These are phyloP conservation scores for Callyntrura guangdongensis DNA, from an alignment of 2,888 invertebrate species.

Conservation along the genomic window DNA sequence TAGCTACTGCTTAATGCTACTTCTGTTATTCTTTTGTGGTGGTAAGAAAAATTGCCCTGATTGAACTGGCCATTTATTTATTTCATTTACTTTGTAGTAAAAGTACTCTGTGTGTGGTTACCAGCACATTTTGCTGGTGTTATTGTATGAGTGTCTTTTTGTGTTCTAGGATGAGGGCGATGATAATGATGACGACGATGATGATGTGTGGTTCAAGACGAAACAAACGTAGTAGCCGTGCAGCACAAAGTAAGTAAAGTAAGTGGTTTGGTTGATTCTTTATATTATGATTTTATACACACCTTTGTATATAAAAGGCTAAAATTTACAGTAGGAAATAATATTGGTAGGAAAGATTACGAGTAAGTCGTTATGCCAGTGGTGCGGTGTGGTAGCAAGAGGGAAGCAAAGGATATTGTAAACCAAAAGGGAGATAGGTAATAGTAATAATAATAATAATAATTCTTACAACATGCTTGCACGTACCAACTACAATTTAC, in stretches of 20 bases:
- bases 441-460: conserved; percentile 60
- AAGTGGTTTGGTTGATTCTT: conserved; percentile 41
- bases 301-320: conserved; percentile 8
- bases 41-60: conserved; percentile 28
- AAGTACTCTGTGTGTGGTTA: conserved; percentile 51
- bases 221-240: conserved; percentile 30
- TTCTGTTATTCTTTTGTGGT: conserved; percentile 42
- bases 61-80: conserved; percentile 42
- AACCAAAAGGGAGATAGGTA: conserved; percentile 32
- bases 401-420: conserved; percentile 60
- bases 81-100: conserved; percentile 39
- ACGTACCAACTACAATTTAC: conserved; percentile 55
- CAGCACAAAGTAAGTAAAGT: neutral
- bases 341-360: too few species aligned
- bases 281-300: conserved; percentile 45
- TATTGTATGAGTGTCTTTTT: neutral
- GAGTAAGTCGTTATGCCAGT: too few species aligned
- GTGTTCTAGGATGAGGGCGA: neutral
- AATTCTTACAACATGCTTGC: conserved; percentile 67
- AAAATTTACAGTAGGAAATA: neutral
- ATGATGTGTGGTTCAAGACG: conserved; percentile 51
- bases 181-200: conserved; percentile 38
- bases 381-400: neutral
- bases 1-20: conserved; percentile 14
- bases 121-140: conserved; percentile 20